Evolutionary conservation across 2,113 vertebrate species (phyloP), one percentile per base, ranked within the genome.

Genomic region (Oryzias curvinotus): DNA sequence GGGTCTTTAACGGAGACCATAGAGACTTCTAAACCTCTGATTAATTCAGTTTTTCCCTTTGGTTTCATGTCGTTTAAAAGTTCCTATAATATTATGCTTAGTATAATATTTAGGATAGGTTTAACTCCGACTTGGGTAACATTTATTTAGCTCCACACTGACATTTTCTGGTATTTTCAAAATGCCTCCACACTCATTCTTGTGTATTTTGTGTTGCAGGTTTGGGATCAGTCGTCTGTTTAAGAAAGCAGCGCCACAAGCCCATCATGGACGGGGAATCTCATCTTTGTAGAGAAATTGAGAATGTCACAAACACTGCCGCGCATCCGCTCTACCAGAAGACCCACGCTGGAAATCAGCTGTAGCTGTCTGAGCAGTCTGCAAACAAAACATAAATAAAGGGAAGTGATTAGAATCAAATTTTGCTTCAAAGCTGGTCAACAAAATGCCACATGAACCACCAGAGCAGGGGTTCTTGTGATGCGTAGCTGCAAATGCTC

Each of bases 191-290:
- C 8, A 1, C 17, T n/a, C n/a, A 7, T 17, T 17, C n/a, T 48
- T 18, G 7, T 48, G 47, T 48, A 50, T 21, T 78, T 30, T 23
- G 5, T 64, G 13, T 8, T 48, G 13, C 84, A 93, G 92, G 90
- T 93, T 4, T 93, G 92, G 92, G 92, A 93, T 92, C 96, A 98
- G 78, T 99, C 96, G 64, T 98, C 97, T 56, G 97, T 99, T 75
- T 99, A 93, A 94, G 83, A 71, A 56, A 42, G 15, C 68, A 51
- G 71, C 62, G 55, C 57, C 61, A 17, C 66, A 14, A 21, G 23
- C 26, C 51, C 26, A 30, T 57, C 68, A 57, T 18, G 23, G 65
- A 81, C 54, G 44, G 51, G 76, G 57, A 68, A 25, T 53, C 16
- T 46, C 30, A 52, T 65, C 58, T 59, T 69, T 49, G 42, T 12